Conservation (phyloP, 2,888 invertebrate species). For the Pemphredon lugubris region DNA sequence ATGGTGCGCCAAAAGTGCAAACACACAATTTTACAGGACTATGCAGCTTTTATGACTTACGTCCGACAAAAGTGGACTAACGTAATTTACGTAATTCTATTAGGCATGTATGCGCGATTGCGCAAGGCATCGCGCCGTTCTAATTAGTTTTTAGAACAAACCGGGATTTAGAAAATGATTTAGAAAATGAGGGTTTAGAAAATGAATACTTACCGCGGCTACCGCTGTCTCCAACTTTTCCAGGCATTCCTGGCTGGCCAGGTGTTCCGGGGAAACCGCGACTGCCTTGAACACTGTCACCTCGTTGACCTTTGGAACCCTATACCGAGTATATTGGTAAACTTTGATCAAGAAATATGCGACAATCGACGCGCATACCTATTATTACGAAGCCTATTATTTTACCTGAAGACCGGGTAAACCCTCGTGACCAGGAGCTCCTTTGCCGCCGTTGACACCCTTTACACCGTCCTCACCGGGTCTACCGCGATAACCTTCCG, state of each 20-base stretch:
- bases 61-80: too few relatives aligned
- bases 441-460: slow-evolving; percentile 80
- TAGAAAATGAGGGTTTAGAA: too few relatives aligned
- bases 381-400: too few relatives aligned
- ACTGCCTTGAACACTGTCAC: slow-evolving; percentile 82
- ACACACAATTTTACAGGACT: too few relatives aligned
- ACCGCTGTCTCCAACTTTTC: slow-evolving; percentile 75
- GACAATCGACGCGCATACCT: too few relatives aligned
- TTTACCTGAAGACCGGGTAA: slow-evolving; percentile 79
- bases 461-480: slow-evolving; percentile 74
- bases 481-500: slow-evolving; percentile 73
- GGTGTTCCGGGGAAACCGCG: slow-evolving; percentile 83
- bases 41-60: too few relatives aligned
- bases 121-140: too few relatives aligned
- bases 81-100: too few relatives aligned
- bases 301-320: slow-evolving; percentile 81
- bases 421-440: slow-evolving; percentile 82
- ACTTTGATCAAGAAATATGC: background rate
- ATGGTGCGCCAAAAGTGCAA: too few relatives aligned
- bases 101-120: too few relatives aligned
- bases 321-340: slow-evolving; percentile 38
- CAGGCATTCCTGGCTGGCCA: slow-evolving; percentile 83
- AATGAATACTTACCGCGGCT: slow-evolving; percentile 63
- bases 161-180: too few relatives aligned
- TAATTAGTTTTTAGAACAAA: too few relatives aligned